Percentiles rank a stretch among this genome's conserved stretches.
Conservation (phyloP, 2,797 vertebrate genomes). For the Betta splendens region DNA sequence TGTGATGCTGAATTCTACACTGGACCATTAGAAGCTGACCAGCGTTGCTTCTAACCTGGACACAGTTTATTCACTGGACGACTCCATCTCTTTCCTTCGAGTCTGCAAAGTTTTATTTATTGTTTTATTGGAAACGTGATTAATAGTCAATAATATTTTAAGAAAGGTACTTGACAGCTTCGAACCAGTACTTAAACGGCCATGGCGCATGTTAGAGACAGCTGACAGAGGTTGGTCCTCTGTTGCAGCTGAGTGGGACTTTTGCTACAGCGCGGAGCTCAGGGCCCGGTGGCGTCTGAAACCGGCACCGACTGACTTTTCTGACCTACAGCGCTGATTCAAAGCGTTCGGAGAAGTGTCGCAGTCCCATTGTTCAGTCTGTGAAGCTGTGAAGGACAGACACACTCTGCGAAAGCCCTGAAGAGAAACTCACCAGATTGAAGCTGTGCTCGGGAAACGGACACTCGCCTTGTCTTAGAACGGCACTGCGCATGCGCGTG, state of each 20-base stretch:
- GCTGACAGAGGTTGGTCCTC: not conserved
- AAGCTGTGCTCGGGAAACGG: not conserved
- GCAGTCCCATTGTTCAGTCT: not conserved
- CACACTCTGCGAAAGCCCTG: not conserved
- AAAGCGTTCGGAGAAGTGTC: rapidly evolving
- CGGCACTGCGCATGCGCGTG: slow-evolving; percentile 27
- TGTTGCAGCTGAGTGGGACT: not conserved
- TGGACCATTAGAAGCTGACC: too few relatives aligned
- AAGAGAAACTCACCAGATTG: slow-evolving; percentile 50
- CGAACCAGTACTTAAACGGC: too few relatives aligned
- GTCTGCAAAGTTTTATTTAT: not conserved
- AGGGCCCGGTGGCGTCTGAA: not conserved
- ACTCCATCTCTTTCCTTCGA: not conserved
- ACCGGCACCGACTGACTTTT: not conserved
- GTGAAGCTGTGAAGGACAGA: rapidly evolving
- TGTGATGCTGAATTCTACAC: too few relatives aligned
- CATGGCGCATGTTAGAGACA: too few relatives aligned
- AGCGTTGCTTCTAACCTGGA: not conserved
- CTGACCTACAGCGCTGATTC: rapidly evolving
- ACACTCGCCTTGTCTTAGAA: slow-evolving; percentile 41
- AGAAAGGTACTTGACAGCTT: too few relatives aligned
- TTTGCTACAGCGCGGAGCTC: not conserved
- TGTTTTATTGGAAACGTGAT: not conserved
- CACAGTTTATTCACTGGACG: too few relatives aligned
- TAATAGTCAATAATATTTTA: too few relatives aligned